These are phyloP conservation scores for Campoplex nolae DNA, from an alignment of 2,888 invertebrate genomes.

Conservation along the genomic window DNA sequence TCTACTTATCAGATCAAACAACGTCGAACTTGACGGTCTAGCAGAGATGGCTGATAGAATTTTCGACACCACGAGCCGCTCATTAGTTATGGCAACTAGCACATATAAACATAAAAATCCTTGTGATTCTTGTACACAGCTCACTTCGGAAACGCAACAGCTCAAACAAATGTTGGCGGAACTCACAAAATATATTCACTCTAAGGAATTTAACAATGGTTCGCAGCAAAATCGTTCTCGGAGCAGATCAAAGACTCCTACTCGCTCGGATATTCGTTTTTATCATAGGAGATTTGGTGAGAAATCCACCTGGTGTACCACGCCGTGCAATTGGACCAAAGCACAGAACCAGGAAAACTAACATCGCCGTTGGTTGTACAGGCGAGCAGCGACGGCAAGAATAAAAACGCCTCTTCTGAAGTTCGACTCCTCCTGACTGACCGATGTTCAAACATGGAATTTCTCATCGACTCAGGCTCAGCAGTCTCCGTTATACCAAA, in stretches of 20 bases:
- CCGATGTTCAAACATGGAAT: too few species aligned
- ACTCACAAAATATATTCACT: background rate
- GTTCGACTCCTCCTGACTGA: background rate
- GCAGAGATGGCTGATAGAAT: slow-evolving; percentile 42
- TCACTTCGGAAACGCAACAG: background rate
- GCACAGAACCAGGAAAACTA: slow-evolving; percentile 10
- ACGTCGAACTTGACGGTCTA: slow-evolving; percentile 18
- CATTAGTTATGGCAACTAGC: slow-evolving; percentile 1
- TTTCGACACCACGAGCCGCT: background rate
- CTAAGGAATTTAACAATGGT: background rate
- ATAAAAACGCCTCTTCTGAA: background rate
- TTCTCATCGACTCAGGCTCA: too few species aligned
- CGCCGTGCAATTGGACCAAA: background rate
- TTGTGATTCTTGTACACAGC: background rate
- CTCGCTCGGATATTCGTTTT: background rate
- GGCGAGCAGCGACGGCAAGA: slow-evolving; percentile 3
- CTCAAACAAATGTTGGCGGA: background rate
- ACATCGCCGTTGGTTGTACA: slow-evolving; percentile 2
- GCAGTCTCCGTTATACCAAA: too few species aligned
- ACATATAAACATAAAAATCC: background rate
- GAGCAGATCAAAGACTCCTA: background rate
- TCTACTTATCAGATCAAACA: slow-evolving; percentile 5
- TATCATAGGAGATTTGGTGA: slow-evolving; percentile 11
- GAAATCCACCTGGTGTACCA: slow-evolving; percentile 3
- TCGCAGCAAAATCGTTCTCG: background rate